Conservation (phyloP, 2,888 invertebrate genomes). For the Pseudococcus longispinus region DNA sequence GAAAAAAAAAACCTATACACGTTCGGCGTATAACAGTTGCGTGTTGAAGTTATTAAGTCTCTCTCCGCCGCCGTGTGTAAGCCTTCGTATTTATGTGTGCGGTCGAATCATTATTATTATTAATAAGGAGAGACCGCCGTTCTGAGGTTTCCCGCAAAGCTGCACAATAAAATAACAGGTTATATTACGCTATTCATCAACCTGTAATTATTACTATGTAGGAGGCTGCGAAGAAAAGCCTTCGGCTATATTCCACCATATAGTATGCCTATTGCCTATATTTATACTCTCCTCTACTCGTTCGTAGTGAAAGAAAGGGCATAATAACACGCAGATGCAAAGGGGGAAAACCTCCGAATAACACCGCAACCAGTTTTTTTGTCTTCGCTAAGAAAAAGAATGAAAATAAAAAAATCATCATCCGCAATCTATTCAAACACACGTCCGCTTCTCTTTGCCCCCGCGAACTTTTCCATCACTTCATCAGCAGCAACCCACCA, state of each 20-base stretch:
- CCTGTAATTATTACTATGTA: constrained; percentile 57
- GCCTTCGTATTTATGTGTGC: constrained; percentile 54
- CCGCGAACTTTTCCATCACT: neutral
- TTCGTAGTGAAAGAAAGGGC: neutral
- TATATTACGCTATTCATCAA: constrained; percentile 55
- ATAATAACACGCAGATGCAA: neutral
- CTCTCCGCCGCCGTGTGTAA: neutral
- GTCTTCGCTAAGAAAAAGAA: neutral
- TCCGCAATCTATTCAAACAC: constrained; percentile 50
- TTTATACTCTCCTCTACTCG: neutral
- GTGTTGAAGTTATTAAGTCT: constrained; percentile 53
- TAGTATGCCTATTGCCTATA: neutral
- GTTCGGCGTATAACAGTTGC: constrained; percentile 45
- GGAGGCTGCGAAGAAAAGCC: constrained; percentile 48
- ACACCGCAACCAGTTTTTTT: neutral
- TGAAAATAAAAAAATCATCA: constrained; percentile 36
- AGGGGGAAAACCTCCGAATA: neutral
- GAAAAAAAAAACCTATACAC: constrained; percentile 5
- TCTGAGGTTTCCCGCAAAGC: constrained; percentile 55
- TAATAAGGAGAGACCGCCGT: constrained; percentile 55
- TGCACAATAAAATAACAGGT: constrained; percentile 57
- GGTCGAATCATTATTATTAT: constrained; percentile 56
- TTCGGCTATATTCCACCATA: constrained; percentile 39
- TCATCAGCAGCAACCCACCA: neutral
- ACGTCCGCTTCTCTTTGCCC: neutral